Evolutionary conservation across 2,797 vertebrate genomes (phyloP), one percentile per base, ranked within the genome.

Genomic region (Staurois parvus): DNA sequence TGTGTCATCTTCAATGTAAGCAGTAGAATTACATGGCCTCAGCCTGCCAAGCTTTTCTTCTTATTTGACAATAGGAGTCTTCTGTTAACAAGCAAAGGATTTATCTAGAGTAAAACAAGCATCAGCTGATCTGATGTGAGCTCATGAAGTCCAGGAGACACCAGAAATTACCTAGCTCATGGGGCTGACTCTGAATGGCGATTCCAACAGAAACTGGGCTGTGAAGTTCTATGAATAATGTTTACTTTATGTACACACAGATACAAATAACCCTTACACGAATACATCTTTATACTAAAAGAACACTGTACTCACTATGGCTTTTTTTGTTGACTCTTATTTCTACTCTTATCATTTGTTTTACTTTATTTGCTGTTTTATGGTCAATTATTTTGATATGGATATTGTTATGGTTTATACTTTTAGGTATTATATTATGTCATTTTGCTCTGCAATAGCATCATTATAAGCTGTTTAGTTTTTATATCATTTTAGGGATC

Each of bases 1-100:
- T 83, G 85, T 87, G 81, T 79, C 69, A 42, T 79, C 28, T 79
- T 83, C 59, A 87, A 83, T 83, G 7, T 34, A 59, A 26, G n/a
- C 13, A n/a, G 69, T 68, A 62, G 70, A 83, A 83, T 83, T 83
- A 83, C 75, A 87, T 62, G 75, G 75, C 59, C 81, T 69, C 74
- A 67, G 21, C 21, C 26, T 74, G 32, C 29, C 73, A 72, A 37
- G 85, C 37, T 45, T 72, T 72, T 86, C 68, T 83, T 83, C 26
- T 40, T 73, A 26, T 83, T 30, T 86, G 30, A 79, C 80, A 77
- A 78, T 79, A 17, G 68, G 26, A 83, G 80, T 78, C 32, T 75
- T 79, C 56, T 74, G 45, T 74, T 68, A 76, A 28, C 21, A 64
- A 37, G 68, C 78, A 67, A 19, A 42, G 24, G 40, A 45, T 62